Conservation (phyloP, 1,140 invertebrate genomes). For the Scaptomyza hsui region DNA sequence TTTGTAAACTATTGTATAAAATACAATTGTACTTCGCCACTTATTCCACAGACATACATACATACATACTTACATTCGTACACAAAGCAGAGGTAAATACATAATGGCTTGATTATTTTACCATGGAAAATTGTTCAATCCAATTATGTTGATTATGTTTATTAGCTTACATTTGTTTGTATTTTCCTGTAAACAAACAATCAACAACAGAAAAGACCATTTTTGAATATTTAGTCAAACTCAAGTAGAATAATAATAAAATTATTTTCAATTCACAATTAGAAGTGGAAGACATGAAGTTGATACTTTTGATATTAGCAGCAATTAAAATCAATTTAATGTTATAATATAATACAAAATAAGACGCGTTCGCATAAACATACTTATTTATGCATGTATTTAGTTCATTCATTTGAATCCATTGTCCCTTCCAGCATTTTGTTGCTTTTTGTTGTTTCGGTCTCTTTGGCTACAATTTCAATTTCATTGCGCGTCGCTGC, state of each 20-base stretch:
- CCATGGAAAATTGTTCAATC: slow-evolving; percentile 15
- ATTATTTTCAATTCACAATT: too few species aligned
- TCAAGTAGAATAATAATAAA: too few species aligned
- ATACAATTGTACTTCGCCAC: slow-evolving; percentile 23
- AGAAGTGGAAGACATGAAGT: too few species aligned
- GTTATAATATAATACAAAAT: neutral
- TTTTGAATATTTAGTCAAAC: too few species aligned
- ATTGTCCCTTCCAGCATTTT: slow-evolving; percentile 43
- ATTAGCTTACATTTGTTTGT: slow-evolving; percentile 5
- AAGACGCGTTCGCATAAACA: slow-evolving; percentile 8
- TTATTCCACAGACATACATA: neutral
- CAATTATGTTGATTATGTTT: slow-evolving; percentile 28
- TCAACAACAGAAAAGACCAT: too few species aligned
- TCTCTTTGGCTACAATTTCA: slow-evolving; percentile 69
- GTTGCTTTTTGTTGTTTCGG: slow-evolving; percentile 17
- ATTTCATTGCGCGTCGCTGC: slow-evolving; percentile 64
- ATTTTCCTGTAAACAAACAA: too few species aligned
- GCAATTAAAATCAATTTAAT: slow-evolving; percentile 1
- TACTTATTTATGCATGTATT: slow-evolving; percentile 9
- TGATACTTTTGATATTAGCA: slow-evolving; percentile 3
- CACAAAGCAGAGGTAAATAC: neutral
- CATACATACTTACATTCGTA: neutral
- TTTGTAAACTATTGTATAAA: slow-evolving; percentile 16
- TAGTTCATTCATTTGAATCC: slow-evolving; percentile 37
- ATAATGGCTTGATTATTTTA: slow-evolving; percentile 29